Percentiles rank a stretch among this genome's conserved stretches.
Conservation (phyloP, 2,888 invertebrate species). For the Stenichneumon culpator region DNA sequence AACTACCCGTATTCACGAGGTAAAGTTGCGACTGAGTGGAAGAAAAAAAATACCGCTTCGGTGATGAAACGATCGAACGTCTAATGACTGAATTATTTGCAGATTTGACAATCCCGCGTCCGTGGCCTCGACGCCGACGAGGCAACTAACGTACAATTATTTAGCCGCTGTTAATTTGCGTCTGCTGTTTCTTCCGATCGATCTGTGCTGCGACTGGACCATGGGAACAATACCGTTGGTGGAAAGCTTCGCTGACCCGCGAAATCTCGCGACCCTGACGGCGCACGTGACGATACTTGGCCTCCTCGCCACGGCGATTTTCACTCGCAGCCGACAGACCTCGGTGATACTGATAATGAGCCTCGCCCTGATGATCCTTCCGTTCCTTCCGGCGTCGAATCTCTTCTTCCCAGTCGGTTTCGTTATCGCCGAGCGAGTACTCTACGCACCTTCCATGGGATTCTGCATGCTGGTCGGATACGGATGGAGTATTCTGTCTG, state of each 20-base stretch:
- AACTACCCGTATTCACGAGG: constrained; percentile 97
- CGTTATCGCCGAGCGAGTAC: constrained; percentile 97
- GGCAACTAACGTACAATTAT: constrained; percentile 97
- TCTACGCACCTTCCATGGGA: constrained; percentile 99
- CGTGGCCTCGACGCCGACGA: constrained; percentile 92
- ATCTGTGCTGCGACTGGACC: constrained; percentile 99
- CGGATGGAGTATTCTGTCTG: constrained; percentile 91
- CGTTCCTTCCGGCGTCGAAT: constrained; percentile 98
- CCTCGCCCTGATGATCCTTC: constrained; percentile 94
- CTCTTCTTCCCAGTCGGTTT: constrained; percentile 99
- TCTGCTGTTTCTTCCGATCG: constrained; percentile 95
- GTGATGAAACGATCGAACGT: constrained; percentile 19
- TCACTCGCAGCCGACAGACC: constrained; percentile 88
- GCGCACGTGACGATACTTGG: constrained; percentile 89
- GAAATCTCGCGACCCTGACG: constrained; percentile 92
- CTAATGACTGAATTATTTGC: constrained; percentile 70
- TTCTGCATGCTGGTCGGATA: constrained; percentile 97
- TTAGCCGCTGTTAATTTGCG: constrained; percentile 96
- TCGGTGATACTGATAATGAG: constrained; percentile 91
- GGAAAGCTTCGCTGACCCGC: constrained; percentile 91
- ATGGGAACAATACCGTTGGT: constrained; percentile 98
- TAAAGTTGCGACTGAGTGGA: constrained; percentile 77
- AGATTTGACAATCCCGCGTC: constrained; percentile 99
- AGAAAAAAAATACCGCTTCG: background rate
- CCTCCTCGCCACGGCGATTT: constrained; percentile 87